Conservation (phyloP, 1,140 invertebrate genomes). For the Cotesia chilonis region DNA sequence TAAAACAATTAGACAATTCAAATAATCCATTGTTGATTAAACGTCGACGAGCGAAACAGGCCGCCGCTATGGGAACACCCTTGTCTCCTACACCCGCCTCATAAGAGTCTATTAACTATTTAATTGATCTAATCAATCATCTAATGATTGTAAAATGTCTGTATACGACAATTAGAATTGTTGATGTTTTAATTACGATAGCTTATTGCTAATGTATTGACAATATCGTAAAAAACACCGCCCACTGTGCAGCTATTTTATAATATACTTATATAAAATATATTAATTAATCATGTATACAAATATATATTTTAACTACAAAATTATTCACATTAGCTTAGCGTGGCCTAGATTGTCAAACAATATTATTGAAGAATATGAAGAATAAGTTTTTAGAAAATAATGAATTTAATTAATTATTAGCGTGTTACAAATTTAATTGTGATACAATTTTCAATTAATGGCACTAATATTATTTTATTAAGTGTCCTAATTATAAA, state of each 20-base stretch:
- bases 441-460: no score
- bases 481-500: no score
- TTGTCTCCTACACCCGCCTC: slow-evolving; percentile 46
- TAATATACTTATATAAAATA: neutral
- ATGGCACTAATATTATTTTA: no score
- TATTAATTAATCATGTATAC: no score
- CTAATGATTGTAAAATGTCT: neutral
- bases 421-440: no score
- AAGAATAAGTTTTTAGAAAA: no score
- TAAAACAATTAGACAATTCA: slow-evolving; percentile 83
- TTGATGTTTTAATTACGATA: no score
- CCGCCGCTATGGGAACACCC: slow-evolving; percentile 29
- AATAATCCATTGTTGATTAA: slow-evolving; percentile 93
- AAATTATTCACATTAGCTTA: no score
- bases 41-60: slow-evolving; percentile 66
- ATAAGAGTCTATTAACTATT: slow-evolving; percentile 39
- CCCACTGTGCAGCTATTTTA: slow-evolving; percentile 11
- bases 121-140: neutral
- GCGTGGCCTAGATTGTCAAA: no score
- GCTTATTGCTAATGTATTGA: neutral
- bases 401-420: no score
- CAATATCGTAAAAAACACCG: neutral
- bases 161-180: neutral
- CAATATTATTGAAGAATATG: no score
- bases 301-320: no score